phyloP scores from a whole-genome alignment of 2,888 invertebrate species.

The Plagodis pulveraria region DNA sequence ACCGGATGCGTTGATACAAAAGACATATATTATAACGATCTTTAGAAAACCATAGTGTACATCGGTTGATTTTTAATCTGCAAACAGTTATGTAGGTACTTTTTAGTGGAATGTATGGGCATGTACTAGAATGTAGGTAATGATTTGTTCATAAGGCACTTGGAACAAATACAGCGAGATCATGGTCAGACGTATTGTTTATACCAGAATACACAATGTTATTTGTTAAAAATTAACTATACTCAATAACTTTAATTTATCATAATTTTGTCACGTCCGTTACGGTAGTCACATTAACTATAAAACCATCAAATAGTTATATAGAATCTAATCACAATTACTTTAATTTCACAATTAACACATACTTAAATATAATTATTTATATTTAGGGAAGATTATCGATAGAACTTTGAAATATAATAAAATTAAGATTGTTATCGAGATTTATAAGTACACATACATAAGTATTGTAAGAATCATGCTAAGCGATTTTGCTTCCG shows the following conservation, averaged over 20 bases:
- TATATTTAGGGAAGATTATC: constrained; percentile 54
- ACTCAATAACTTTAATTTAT: constrained; percentile 32
- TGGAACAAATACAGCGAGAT: constrained; percentile 78
- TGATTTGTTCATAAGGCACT: constrained; percentile 83
- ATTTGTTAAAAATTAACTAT: constrained; percentile 32
- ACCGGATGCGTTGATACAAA: constrained; percentile 26
- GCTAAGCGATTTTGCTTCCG: constrained; percentile 29
- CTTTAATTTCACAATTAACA: constrained; percentile 63
- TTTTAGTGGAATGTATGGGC: constrained; percentile 59
- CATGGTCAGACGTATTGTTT: constrained; percentile 52
- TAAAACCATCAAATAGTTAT: constrained; percentile 70
- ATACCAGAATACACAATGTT: constrained; percentile 34
- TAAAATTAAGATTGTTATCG: constrained; percentile 39
- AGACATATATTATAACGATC: constrained; percentile 5
- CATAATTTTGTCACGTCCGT: constrained; percentile 36
- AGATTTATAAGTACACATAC: constrained; percentile 27
- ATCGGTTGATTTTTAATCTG: constrained; percentile 4
- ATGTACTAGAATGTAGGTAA: constrained; percentile 72
- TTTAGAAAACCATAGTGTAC: too few species aligned
- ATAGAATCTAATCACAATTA: constrained; percentile 47
- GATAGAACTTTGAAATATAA: constrained; percentile 51
- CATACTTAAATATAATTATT: constrained; percentile 54
- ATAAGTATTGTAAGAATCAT: constrained; percentile 42
- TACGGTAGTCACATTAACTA: constrained; percentile 48
- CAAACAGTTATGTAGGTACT: constrained; percentile 14